Evolutionary conservation across 2,113 vertebrate species (phyloP).

Genomic region (Cebidichthys violaceus): DNA sequence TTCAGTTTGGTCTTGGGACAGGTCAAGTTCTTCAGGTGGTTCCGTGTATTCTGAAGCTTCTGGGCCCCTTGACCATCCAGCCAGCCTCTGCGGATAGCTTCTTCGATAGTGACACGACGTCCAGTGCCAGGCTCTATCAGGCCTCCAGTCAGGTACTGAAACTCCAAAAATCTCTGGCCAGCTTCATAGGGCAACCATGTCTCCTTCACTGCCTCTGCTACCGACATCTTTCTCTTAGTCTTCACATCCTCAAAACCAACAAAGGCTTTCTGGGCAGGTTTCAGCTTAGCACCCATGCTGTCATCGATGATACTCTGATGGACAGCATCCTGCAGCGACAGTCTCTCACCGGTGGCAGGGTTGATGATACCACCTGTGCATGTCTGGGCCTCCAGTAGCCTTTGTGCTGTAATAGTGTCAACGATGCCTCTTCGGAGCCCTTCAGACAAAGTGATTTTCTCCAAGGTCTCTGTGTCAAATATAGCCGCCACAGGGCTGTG

Average conservation of each 20-base stretch:
- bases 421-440: slow-evolving; percentile 91
- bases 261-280: slow-evolving; percentile 95
- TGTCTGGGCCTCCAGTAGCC: slow-evolving; percentile 94
- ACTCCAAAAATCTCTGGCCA: slow-evolving; percentile 96
- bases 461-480: slow-evolving; percentile 96
- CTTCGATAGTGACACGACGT: slow-evolving; percentile 88
- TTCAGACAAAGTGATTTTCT: slow-evolving; percentile 95
- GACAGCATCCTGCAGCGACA: slow-evolving; percentile 90
- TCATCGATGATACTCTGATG: slow-evolving; percentile 91
- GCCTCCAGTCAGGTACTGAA: slow-evolving; percentile 96
- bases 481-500: slow-evolving; percentile 93
- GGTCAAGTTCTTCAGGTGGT: slow-evolving; percentile 91
- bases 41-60: slow-evolving; percentile 92
- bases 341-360: slow-evolving; percentile 88
- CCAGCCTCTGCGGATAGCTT: slow-evolving; percentile 92
- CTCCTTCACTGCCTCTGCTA: slow-evolving; percentile 95
- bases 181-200: slow-evolving; percentile 97
- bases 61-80: slow-evolving; percentile 90
- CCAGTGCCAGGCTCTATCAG: slow-evolving; percentile 89
- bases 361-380: slow-evolving; percentile 96
- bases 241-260: slow-evolving; percentile 95
- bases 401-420: slow-evolving; percentile 94
- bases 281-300: slow-evolving; percentile 91
- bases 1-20: slow-evolving; percentile 99
- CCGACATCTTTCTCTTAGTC: slow-evolving; percentile 92